Conservation (phyloP, 1,140 invertebrate genomes). For the Cardiocondyla obscurior region DNA sequence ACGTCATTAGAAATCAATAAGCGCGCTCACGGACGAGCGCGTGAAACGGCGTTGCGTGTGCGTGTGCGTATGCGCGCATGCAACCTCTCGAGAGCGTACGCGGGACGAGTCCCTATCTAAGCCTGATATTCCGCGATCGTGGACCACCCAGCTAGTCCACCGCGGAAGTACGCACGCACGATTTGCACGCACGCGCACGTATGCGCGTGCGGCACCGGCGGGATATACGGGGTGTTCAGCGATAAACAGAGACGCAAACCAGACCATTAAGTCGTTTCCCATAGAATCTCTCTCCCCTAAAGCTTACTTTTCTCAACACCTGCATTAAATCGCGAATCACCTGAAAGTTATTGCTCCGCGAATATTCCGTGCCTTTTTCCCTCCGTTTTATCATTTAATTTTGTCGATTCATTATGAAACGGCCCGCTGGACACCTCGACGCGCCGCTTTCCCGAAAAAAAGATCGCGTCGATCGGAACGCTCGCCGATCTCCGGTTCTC, state of each 20-base stretch:
- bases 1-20: slow-evolving; percentile 56
- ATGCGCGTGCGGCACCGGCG: slow-evolving; percentile 19
- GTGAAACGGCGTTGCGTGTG: background rate
- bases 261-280: background rate
- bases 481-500: slow-evolving; percentile 18
- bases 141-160: slow-evolving; percentile 67
- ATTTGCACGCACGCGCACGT: slow-evolving; percentile 59
- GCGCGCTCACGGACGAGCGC: slow-evolving; percentile 14
- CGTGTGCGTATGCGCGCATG: slow-evolving; percentile 58
- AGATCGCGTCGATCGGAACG: background rate
- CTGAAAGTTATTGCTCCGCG: no score
- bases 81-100: slow-evolving; percentile 39
- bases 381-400: background rate
- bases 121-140: slow-evolving; percentile 66
- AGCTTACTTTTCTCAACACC: no score
- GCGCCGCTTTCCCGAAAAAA: slow-evolving; percentile 8
- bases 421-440: background rate
- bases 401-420: background rate
- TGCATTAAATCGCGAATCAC: no score
- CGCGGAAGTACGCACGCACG: slow-evolving; percentile 69
- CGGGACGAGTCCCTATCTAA: slow-evolving; percentile 58
- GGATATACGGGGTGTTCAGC: slow-evolving; percentile 53
- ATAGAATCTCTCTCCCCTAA: background rate
- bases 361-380: background rate
- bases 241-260: background rate